phyloP scores from a whole-genome alignment of 2,113 vertebrate species.

The Acanthisitta chloris region DNA sequence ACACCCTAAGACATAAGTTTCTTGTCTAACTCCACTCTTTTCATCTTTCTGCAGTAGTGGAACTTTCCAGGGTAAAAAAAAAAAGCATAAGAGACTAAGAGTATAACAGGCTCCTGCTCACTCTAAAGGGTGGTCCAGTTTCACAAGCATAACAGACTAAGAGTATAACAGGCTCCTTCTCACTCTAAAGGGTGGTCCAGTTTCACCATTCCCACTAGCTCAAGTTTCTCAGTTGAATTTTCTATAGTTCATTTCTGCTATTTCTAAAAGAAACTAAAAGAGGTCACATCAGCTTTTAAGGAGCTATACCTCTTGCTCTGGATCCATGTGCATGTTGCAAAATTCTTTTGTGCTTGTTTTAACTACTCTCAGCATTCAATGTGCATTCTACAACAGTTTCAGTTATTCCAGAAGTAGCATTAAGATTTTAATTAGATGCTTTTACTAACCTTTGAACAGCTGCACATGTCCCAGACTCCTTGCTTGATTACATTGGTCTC shows the following conservation, averaged over 20 bases:
- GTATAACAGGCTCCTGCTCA: neutral
- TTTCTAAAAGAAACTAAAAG: neutral
- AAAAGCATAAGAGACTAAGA: neutral
- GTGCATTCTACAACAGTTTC: neutral
- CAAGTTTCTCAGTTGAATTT: neutral
- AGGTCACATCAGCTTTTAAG: neutral
- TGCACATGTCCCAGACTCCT: neutral
- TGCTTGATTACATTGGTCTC: fast-evolving
- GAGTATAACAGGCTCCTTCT: neutral
- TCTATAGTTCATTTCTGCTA: neutral
- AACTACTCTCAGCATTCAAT: neutral
- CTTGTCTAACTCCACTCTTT: neutral
- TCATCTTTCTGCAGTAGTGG: neutral
- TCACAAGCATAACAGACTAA: neutral
- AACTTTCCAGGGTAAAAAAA: neutral
- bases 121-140: neutral
- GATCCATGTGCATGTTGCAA: neutral
- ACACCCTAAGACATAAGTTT: neutral
- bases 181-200: neutral
- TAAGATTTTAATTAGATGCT: neutral
- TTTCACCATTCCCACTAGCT: neutral
- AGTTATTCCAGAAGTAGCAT: neutral
- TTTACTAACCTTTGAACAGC: neutral
- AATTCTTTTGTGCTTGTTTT: neutral
- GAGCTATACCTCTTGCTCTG: neutral